Base-by-base conservation (phyloP, 1,140 invertebrate genomes). In the Bombus breviceps region DNA sequence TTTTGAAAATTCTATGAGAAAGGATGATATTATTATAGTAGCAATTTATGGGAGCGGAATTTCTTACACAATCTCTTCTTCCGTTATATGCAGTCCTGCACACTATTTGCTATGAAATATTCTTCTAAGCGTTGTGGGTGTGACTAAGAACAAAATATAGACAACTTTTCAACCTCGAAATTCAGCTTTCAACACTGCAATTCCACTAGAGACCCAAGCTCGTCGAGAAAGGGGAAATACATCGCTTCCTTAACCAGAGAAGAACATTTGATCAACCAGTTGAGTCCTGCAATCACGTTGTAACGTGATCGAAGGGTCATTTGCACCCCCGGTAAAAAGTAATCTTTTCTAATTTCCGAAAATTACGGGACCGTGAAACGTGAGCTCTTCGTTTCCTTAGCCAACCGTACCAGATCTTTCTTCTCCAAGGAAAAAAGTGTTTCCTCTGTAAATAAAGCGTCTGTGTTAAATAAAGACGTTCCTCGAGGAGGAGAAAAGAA, bases 371-470 rank as follows among this genome's bases (percentile, higher is more conserved):
- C 18, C 81, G 43, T 32, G 69, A 32, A n/a, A 75, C 80, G 68
- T 47, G 79, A 59, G 15, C 64, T 34, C n/a, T n/a, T n/a, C 57
- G 53, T 59, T 85, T 64, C 43, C 41, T 53, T 62, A n/a, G 12
- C 64, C 22, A 18, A 32, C 28, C 39, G n/a, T 41, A 25, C 37
- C 4, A 78, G 80, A 68, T 28, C 57, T 62, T 57, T 13, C 53
- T 18, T 32, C 25, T 28, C 10, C 3, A 28, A 57, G 77, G 81
- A 41, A 73, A 88, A 25, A 12, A 37, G 78, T 85, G 87, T 89
- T 89, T 89, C 66, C 83, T 59, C 59, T 71, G 68, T 53, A 88
- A 89, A 88, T 81, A 89, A 86, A 88, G 66, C 37, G 34, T n/a
- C 9, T 28, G 34, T 57, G 47, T 76, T 34, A 62, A 69, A 76